Percentiles rank a stretch among this genome's conserved stretches.
Conservation (phyloP, 1,140 invertebrate genomes). For the Drosophila busckii region DNA sequence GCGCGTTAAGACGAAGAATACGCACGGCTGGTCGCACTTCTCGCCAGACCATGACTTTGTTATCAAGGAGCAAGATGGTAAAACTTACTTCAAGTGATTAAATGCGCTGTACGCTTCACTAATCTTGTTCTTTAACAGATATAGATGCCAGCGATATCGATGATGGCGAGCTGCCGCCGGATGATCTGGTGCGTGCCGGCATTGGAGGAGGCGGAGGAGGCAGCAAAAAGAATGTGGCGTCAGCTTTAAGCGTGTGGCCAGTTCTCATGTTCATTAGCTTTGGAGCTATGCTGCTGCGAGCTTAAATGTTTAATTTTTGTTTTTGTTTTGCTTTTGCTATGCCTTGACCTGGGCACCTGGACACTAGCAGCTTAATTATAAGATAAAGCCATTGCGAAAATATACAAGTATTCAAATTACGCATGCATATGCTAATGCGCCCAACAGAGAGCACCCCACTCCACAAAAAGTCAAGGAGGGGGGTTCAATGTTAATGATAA, state of each 20-base stretch:
- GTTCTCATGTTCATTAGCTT: slow-evolving; percentile 1
- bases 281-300: slow-evolving; percentile 32
- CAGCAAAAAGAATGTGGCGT: slow-evolving; percentile 5
- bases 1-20: slow-evolving; percentile 68
- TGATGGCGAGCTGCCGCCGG: slow-evolving; percentile 44
- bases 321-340: slow-evolving; percentile 28
- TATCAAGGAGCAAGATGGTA: slow-evolving; percentile 46
- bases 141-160: slow-evolving; percentile 18
- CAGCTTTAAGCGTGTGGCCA: slow-evolving; percentile 1
- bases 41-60: slow-evolving; percentile 54
- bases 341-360: slow-evolving; percentile 20
- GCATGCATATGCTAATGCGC: slow-evolving; percentile 64
- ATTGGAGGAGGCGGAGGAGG: slow-evolving; percentile 20
- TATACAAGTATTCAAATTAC: slow-evolving; percentile 71
- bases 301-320: slow-evolving; percentile 47
- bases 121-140: slow-evolving; percentile 4
- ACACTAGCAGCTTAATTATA: slow-evolving; percentile 19
- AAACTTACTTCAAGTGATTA: background rate
- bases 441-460: background rate
- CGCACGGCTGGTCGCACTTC: slow-evolving; percentile 74
- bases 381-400: slow-evolving; percentile 31
- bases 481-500: slow-evolving; percentile 62
- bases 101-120: background rate
- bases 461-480: slow-evolving; percentile 1
- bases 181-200: slow-evolving; percentile 49